These are phyloP conservation scores for Steatornis caripensis DNA, from an alignment of 2,113 vertebrate genomes.

Conservation along the genomic window DNA sequence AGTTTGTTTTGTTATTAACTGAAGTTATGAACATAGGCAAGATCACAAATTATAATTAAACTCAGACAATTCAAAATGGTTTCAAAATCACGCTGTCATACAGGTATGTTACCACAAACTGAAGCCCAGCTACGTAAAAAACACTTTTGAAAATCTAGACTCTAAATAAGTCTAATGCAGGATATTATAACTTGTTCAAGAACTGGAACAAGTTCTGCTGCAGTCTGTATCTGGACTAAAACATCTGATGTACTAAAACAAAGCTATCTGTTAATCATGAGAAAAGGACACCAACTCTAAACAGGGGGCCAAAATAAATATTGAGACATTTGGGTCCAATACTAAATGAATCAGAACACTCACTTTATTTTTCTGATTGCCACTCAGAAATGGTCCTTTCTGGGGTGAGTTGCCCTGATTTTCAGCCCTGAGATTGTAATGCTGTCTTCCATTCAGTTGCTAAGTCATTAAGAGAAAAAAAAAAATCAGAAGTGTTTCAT, in stretches of 20 bases:
- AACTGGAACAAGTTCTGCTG: not conserved
- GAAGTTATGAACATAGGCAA: not conserved
- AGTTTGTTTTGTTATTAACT: not conserved
- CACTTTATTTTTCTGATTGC: constrained; percentile 74
- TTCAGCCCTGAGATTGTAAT: constrained; percentile 69
- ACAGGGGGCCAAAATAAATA: not conserved
- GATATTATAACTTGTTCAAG: not conserved
- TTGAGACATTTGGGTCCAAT: not conserved
- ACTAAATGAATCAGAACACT: not conserved
- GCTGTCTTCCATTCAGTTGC: constrained; percentile 80
- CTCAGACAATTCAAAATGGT: not conserved
- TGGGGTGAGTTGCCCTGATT: constrained; percentile 77
- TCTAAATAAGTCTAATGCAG: not conserved
- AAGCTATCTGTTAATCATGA: not conserved
- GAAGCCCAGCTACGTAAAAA: not conserved
- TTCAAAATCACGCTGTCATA: not conserved
- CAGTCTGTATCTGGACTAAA: not conserved
- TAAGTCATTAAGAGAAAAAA: not conserved
- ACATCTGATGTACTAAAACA: not conserved
- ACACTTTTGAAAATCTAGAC: not conserved
- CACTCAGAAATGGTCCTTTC: constrained; percentile 66
- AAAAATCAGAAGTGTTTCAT: not conserved
- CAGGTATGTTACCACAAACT: not conserved
- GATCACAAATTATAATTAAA: not conserved
- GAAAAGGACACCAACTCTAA: not conserved